A percentile compares a stretch with the other conserved stretches of the same genome.
phyloP scores from a whole-genome alignment of 2,888 invertebrate genomes.

The Antheraea yamamai region DNA sequence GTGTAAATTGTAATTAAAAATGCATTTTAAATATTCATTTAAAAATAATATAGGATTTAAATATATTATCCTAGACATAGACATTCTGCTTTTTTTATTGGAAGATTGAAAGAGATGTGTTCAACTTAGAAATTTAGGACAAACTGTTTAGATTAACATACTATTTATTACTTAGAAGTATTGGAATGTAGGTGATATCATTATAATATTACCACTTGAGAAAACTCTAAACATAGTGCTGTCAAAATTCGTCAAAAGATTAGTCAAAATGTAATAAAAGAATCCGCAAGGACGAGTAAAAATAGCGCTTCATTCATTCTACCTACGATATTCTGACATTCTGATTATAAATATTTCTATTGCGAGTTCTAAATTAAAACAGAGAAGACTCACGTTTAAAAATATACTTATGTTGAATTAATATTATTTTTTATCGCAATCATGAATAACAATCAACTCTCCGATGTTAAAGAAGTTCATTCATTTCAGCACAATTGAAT shows the following conservation, averaged over 20 bases:
- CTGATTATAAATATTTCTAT: not conserved
- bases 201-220: not conserved
- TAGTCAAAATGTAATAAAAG: not conserved
- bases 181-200: not conserved
- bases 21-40: not conserved
- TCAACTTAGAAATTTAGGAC: not conserved
- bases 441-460: not conserved
- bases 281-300: not conserved
- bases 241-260: not conserved
- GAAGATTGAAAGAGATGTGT: not conserved
- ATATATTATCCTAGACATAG: not conserved
- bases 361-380: not conserved
- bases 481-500: slow-evolving; percentile 10
- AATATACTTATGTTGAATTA: not conserved
- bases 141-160: not conserved
- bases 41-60: not conserved
- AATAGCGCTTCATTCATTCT: not conserved
- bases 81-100: not conserved
- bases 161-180: too few species aligned
- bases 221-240: not conserved
- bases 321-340: not conserved
- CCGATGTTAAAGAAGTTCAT: not conserved
- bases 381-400: not conserved
- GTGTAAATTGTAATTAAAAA: too few species aligned
- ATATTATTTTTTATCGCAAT: slow-evolving; percentile 2